Evolutionary conservation across 2,888 invertebrate species (phyloP), one percentile per base, ranked within the genome.

Genomic region (Sarcophaga rosellei): DNA sequence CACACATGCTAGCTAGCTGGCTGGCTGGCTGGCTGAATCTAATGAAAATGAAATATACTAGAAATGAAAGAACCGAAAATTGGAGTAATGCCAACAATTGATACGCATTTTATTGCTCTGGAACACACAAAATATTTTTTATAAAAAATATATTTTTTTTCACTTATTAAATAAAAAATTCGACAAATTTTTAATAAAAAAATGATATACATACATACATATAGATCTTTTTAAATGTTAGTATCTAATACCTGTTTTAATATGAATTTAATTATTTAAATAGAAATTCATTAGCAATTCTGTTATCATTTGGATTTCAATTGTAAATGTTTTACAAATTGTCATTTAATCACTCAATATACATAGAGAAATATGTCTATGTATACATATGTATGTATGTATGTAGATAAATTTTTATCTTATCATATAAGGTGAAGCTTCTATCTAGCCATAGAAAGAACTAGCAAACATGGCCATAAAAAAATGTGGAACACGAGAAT

Each of bases 241-340:
- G 1, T 35, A 6, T 68, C 21, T 15, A 45, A 6, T 59, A 57
- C 17, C 17, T 53, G 12, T 62, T 47, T 65, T 21, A 59, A 59
- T 21, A 25, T 68, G 47, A 35, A 59, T 59, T 66, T 11, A 65
- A 75, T 35, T 57, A 65, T 53, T 66, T 15, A 57, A n/a, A 61
- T 4, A 44, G 10, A 59, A 35, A 20, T 59, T 21, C 45, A 45
- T 45, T 45, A 45, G 20, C n/a, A 8, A n/a, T 15, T 44, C 1
- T 68, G 17, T 66, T 73, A 80, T 80, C 23, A 72, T 47, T 66
- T 73, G 23, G 4, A 70, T 15, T 69, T 35, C 2, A 76, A 57
- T 76, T 76, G 20, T 65, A 65, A 59, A 53, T 69, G 21, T 72
- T 72, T 73, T 63, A 62, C 15, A 63, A 78, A 63, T 76, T 75